Base-by-base conservation (phyloP, 2,888 invertebrate species). In the Euplexia lucipara region DNA sequence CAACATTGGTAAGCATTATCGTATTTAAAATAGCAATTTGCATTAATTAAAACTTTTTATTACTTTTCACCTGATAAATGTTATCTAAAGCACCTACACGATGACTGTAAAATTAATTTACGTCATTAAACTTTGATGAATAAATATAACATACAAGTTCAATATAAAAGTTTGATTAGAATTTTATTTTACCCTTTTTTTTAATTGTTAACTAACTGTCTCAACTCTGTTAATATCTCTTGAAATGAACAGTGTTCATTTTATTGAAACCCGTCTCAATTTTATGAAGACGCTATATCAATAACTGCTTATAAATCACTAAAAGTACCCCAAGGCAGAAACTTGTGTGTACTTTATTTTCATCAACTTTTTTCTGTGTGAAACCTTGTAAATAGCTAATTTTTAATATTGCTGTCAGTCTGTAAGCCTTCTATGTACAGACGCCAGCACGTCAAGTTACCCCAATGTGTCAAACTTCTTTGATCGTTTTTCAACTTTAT, bases 71-170 rank as follows among this genome's bases (percentile, higher is more conserved):
- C 18, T n/a, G 30, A 53, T 53, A 20, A 41, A 47, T 57, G 37
- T 52, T 52, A 72, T 56, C n/a, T 72, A 26, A 34, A 54, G 35
- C 45, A 41, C 32, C 9, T 68, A 39, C 26, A 9, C 35, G 18
- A 22, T 56, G 49, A 22, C 35, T 57, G 37, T 56, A 41, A 34
- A 72, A 37, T 30, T 52, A 72, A 70, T 72, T 34, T 20, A 37
- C 20, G 35, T 52, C 32, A 30, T 64, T 45, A 42, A 57, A 51
- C 14, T 1, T 45, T 64, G 35, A 56, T 63, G 47, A 53, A 20
- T 45, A 16, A 51, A 22, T 35, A 42, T 39, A 16, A 3, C 30
- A 54, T 30, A 54, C n/a, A 62, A 22, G 9, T 6, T 10, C 39
- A 16, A 47, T 32, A 39, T 41, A 49, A 22, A n/a, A 48, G n/a